A percentile compares a stretch with the other conserved stretches of the same genome.
These are phyloP conservation scores for Drosophila funebris DNA, from an alignment of 1,140 invertebrate genomes.

Conservation along the genomic window DNA sequence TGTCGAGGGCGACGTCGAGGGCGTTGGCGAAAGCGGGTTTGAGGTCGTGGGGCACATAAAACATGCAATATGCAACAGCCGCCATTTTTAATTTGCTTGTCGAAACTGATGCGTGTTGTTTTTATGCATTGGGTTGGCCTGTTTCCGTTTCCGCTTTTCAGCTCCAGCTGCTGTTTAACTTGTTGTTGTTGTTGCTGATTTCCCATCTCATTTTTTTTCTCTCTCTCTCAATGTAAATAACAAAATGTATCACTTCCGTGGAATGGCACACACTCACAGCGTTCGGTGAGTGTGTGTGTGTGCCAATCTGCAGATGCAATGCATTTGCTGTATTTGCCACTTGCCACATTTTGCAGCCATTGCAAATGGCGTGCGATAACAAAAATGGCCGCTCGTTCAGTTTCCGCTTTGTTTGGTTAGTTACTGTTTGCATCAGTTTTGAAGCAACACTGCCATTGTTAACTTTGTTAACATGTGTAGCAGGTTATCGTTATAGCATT, in stretches of 20 bases:
- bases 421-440: conserved; percentile 65
- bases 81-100: conserved; percentile 74
- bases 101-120: conserved; percentile 60
- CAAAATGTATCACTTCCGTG: conserved; percentile 64
- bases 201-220: conserved; percentile 8
- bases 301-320: conserved; percentile 22
- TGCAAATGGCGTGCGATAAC: conserved; percentile 79
- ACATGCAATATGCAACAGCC: conserved; percentile 63
- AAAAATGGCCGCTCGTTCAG: conserved; percentile 70
- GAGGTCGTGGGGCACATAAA: conserved; percentile 17
- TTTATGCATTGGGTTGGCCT: conserved; percentile 40
- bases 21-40: background rate
- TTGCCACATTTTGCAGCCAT: conserved; percentile 43
- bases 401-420: conserved; percentile 78
- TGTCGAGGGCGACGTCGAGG: too few species aligned
- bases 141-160: conserved; percentile 70
- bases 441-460: conserved; percentile 47
- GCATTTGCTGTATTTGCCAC: conserved; percentile 29
- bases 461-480: conserved; percentile 80
- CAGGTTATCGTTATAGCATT: conserved; percentile 70
- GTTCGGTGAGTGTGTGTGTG: background rate
- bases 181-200: conserved; percentile 22
- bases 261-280: background rate
- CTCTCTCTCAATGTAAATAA: conserved; percentile 51
- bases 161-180: conserved; percentile 18